Evolutionary conservation across 2,888 invertebrate species (phyloP), one percentile per base, ranked within the genome.

Genomic region (Ornithoptera alexandrae): DNA sequence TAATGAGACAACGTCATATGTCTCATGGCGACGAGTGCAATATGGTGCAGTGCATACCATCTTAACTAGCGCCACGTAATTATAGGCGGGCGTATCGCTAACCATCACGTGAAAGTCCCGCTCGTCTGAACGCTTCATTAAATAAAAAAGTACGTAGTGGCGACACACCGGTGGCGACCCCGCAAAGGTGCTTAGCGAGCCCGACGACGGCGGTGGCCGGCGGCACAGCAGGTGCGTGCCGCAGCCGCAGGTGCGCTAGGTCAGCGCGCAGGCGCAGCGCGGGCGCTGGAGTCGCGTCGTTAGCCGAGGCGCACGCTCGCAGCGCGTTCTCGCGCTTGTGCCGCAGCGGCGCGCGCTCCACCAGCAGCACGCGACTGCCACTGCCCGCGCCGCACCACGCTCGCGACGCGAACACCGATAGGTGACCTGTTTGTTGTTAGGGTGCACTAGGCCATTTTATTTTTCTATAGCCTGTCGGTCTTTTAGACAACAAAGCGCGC

Each of bases 171-270:
- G 97, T 98, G 56, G 98, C 98, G 42, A 94, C 95, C 0, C 98
- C 98, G 86, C 98, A 98, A 58, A 98, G 93, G 86, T 98, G 98
- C 86, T 98, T 98, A 2, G 97, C 96, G 30, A 97, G 88, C 0
- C 95, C 97, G 42, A 97, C 95, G 61, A 96, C 93, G 53, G 94
- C 84, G 8, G 81, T 77, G 24, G n/a, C 53, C 6, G 0, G 65
- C 2, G 8, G 56, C 60, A 87, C 88, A 10, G 85, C 79, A 7
- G 89, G 85, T 72, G 94, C 88, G 5, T 85, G 85, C 12, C 89
- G 87, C 73, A 98, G 87, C 76, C 94, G 89, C 46, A 98, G 90
- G 88, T 98, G 96, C 53, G 95, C 95, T 77, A 98, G 96, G 84
- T 98, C 97, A 0, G 96, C 97, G 62, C 97, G 94, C 69, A 97